These are phyloP conservation scores for Barnardius zonarius DNA, from an alignment of 2,113 vertebrate genomes.

Conservation along the genomic window DNA sequence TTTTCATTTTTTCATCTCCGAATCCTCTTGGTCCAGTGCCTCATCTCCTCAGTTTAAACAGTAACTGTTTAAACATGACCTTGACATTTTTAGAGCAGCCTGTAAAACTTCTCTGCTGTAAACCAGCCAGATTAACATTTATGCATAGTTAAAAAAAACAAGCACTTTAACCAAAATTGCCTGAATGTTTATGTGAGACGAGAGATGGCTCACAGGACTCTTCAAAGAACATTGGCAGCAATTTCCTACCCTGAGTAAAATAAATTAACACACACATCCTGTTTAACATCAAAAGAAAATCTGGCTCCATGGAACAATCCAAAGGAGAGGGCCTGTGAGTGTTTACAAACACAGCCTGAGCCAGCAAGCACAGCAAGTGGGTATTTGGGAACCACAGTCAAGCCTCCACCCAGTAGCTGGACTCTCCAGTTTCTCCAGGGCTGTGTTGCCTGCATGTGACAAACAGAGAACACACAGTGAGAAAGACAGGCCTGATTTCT, in stretches of 20 bases:
- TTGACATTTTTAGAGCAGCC: conserved; percentile 34
- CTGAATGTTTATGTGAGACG: conserved; percentile 32
- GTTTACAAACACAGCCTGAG: conserved; percentile 52
- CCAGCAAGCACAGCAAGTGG: neutral
- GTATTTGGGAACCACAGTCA: neutral
- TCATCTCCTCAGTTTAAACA: conserved; percentile 1
- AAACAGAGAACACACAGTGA: neutral
- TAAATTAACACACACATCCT: conserved; percentile 59
- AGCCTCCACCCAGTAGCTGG: neutral
- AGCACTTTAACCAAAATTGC: conserved; percentile 57
- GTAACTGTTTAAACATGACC: conserved; percentile 30
- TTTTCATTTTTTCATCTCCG: neutral
- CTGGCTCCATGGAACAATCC: conserved; percentile 34
- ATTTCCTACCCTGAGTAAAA: conserved; percentile 33
- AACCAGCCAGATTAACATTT: conserved; percentile 45
- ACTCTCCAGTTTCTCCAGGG: neutral
- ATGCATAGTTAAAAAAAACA: conserved; percentile 34
- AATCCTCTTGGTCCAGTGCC: neutral
- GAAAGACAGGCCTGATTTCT: neutral
- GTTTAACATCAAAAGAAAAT: conserved; percentile 58
- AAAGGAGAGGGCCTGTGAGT: neutral
- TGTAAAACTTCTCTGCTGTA: conserved; percentile 21
- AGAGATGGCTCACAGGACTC: conserved; percentile 23
- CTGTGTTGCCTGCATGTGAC: neutral
- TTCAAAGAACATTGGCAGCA: conserved; percentile 40